Evolutionary conservation across 2,113 vertebrate species (phyloP).

Genomic region (Pomatorhinus ruficollis): DNA sequence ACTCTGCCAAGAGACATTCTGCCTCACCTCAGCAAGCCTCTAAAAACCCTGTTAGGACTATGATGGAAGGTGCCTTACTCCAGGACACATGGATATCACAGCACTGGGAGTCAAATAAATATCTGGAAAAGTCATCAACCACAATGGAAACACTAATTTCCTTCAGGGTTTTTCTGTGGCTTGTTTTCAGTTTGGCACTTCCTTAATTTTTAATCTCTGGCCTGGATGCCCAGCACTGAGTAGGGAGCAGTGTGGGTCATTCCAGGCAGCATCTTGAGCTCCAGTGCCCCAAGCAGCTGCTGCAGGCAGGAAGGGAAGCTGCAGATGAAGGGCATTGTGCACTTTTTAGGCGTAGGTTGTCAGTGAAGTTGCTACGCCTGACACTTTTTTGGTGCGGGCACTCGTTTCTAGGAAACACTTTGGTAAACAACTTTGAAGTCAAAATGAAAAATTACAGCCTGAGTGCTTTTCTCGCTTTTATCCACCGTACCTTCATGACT

Average conservation of each 20-base stretch:
- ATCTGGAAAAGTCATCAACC: neutral
- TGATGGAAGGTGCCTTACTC: neutral
- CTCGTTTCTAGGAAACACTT: constrained; percentile 40
- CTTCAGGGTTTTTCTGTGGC: neutral
- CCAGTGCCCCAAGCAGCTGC: neutral
- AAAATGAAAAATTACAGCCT: constrained; percentile 56
- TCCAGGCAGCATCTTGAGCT: neutral
- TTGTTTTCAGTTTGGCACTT: neutral
- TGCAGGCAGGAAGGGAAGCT: neutral
- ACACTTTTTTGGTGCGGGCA: neutral
- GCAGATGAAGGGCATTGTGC: neutral
- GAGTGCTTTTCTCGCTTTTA: constrained; percentile 58
- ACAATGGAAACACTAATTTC: neutral
- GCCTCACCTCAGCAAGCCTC: neutral
- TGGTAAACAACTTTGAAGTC: constrained; percentile 58
- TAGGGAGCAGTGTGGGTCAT: fast-evolving
- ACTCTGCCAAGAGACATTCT: neutral
- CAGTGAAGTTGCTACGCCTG: neutral
- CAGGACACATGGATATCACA: neutral
- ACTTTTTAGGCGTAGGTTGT: neutral
- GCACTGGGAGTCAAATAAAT: neutral
- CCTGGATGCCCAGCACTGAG: neutral
- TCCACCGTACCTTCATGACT: neutral
- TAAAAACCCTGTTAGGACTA: neutral
- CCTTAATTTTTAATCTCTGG: neutral